These are phyloP conservation scores for Catonia carolina DNA, from an alignment of 2,888 invertebrate species.

Conservation along the genomic window DNA sequence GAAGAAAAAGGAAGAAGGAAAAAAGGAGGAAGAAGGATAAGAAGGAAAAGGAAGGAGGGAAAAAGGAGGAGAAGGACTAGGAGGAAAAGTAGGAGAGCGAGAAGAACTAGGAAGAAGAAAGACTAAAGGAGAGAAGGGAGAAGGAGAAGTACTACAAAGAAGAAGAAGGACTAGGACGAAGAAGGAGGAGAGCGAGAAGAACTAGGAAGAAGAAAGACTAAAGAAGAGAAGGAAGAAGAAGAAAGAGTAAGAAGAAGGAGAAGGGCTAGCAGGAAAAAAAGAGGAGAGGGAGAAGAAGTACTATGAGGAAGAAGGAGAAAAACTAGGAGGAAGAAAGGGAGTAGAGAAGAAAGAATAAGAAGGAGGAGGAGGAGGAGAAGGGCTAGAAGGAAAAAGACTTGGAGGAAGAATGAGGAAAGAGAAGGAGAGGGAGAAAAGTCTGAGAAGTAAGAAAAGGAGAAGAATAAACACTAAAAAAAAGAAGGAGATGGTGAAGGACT, in stretches of 20 bases:
- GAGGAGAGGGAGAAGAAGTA: background rate
- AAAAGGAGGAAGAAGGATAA: too few relatives aligned
- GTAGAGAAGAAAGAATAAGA: background rate
- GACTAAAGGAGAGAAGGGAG: background rate
- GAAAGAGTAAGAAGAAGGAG: background rate
- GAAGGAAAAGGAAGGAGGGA: background rate
- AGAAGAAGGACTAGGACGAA: background rate
- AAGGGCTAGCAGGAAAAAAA: background rate
- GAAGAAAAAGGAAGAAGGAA: background rate
- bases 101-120: background rate
- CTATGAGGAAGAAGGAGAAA: background rate
- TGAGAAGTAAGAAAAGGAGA: background rate
- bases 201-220: background rate
- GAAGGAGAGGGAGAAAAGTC: background rate
- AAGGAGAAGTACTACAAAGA: background rate
- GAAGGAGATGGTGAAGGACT: background rate
- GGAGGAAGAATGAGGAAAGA: slow-evolving; percentile 1
- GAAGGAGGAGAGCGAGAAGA: too few relatives aligned
- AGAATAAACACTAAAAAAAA: background rate
- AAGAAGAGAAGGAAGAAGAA: background rate
- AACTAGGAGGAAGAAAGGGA: background rate
- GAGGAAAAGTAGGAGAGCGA: too few relatives aligned
- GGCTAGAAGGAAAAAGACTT: background rate
- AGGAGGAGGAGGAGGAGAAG: background rate
- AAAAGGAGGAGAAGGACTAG: too few relatives aligned